Conservation (phyloP, 1,140 invertebrate species). For the Thrips palmi region DNA sequence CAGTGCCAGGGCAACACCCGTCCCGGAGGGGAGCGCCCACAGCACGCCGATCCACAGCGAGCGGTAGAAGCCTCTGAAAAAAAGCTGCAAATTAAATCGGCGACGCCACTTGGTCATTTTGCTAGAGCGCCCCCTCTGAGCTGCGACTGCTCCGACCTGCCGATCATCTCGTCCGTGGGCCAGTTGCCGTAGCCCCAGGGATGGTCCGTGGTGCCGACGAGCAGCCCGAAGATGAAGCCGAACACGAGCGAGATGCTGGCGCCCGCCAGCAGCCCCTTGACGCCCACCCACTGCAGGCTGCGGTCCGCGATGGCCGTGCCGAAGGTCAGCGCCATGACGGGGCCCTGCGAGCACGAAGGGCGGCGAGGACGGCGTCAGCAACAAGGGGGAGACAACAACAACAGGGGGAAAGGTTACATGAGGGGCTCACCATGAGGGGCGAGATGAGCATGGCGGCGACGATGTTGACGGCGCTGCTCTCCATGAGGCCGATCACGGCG, state of each 20-base stretch:
- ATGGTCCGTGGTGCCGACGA: conserved; percentile 50
- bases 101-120: background rate
- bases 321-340: conserved; percentile 70
- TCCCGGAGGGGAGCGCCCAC: conserved; percentile 50
- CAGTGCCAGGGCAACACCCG: conserved; percentile 68
- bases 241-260: conserved; percentile 51
- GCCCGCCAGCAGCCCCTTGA: conserved; percentile 46
- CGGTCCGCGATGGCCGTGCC: conserved; percentile 59
- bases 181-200: conserved; percentile 58
- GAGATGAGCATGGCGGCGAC: conserved; percentile 77
- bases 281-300: conserved; percentile 37
- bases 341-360: no score
- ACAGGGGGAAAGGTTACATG: no score
- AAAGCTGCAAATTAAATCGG: background rate
- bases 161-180: conserved; percentile 69
- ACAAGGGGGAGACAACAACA: background rate
- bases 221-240: conserved; percentile 61
- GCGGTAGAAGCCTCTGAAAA: conserved; percentile 40
- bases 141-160: conserved; percentile 33
- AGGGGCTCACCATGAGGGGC: conserved; percentile 55
- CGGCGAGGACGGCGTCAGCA: no score
- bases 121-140: conserved; percentile 5
- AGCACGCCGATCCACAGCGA: conserved; percentile 52
- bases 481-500: conserved; percentile 52
- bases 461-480: conserved; percentile 63